Evolutionary conservation across 2,113 vertebrate species (phyloP).

Genomic region (Leptocoma aspasia): DNA sequence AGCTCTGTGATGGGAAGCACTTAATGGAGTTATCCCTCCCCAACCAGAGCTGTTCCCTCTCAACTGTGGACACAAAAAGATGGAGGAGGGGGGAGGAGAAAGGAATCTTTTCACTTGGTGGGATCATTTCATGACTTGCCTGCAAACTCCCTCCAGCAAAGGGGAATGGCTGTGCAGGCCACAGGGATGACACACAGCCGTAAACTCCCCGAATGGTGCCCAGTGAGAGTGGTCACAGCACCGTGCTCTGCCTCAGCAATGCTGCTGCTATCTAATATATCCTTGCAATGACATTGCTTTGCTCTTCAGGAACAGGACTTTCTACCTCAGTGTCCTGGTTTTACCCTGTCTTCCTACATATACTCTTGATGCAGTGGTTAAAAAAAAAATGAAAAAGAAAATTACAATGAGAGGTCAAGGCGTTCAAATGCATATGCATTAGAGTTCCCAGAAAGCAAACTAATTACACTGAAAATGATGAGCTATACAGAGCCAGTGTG

Average conservation of each 20-base stretch:
- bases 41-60: background rate
- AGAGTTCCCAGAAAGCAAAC: background rate
- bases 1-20: background rate
- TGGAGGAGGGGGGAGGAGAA: accelerated
- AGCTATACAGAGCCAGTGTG: background rate
- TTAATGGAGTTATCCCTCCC: background rate
- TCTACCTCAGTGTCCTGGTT: background rate
- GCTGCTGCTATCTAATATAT: background rate
- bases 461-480: background rate
- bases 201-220: background rate
- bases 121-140: background rate
- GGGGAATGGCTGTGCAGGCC: background rate
- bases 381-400: background rate
- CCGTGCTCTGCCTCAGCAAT: background rate
- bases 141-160: background rate
- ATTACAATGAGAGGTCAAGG: background rate
- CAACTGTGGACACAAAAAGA: background rate
- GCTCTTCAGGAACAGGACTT: background rate
- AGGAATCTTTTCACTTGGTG: background rate
- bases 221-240: background rate
- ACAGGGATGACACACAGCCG: background rate
- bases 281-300: background rate
- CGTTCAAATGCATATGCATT: background rate
- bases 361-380: background rate
- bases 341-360: background rate